Conservation (phyloP, 2,888 invertebrate species). For the Matsumyia berberina region DNA sequence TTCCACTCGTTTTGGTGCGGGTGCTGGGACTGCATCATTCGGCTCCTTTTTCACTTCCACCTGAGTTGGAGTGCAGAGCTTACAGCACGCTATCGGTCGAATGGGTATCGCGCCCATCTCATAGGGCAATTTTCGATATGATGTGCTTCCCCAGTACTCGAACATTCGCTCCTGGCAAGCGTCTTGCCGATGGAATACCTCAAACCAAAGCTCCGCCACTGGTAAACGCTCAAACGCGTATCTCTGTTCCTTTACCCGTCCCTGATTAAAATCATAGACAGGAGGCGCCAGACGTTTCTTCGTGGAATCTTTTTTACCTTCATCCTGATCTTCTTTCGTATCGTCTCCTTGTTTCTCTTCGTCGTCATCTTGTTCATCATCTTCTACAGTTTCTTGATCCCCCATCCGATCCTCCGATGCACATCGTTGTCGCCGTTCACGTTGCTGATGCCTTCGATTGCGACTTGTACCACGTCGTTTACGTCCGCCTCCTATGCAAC, state of each 20-base stretch:
- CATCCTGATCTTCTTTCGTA: slow-evolving; percentile 66
- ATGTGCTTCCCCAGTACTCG: slow-evolving; percentile 84
- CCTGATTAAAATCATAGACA: slow-evolving; percentile 79
- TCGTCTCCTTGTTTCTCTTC: slow-evolving; percentile 71
- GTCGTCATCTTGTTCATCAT: slow-evolving; percentile 70
- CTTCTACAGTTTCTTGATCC: slow-evolving; percentile 77
- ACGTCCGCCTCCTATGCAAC: slow-evolving; percentile 47
- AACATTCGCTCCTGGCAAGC: slow-evolving; percentile 88
- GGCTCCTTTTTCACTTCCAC: slow-evolving; percentile 83
- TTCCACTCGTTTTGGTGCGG: slow-evolving; percentile 68
- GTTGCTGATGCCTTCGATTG: slow-evolving; percentile 55
- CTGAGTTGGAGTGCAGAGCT: slow-evolving; percentile 83
- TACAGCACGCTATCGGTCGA: slow-evolving; percentile 85
- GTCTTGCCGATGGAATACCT: slow-evolving; percentile 91
- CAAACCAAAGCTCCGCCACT: slow-evolving; percentile 90
- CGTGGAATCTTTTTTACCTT: slow-evolving; percentile 7
- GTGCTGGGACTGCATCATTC: slow-evolving; percentile 81
- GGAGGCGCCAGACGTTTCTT: slow-evolving; percentile 21
- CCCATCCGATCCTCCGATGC: slow-evolving; percentile 84
- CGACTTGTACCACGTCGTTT: slow-evolving; percentile 49
- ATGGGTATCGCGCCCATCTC: slow-evolving; percentile 89
- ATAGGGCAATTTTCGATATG: slow-evolving; percentile 87
- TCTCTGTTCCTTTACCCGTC: slow-evolving; percentile 78
- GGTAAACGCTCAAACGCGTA: slow-evolving; percentile 89
- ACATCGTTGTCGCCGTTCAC: slow-evolving; percentile 76